Evolutionary conservation across 1,140 invertebrate genomes (phyloP).

Genomic region (Cotesia glomerata): DNA sequence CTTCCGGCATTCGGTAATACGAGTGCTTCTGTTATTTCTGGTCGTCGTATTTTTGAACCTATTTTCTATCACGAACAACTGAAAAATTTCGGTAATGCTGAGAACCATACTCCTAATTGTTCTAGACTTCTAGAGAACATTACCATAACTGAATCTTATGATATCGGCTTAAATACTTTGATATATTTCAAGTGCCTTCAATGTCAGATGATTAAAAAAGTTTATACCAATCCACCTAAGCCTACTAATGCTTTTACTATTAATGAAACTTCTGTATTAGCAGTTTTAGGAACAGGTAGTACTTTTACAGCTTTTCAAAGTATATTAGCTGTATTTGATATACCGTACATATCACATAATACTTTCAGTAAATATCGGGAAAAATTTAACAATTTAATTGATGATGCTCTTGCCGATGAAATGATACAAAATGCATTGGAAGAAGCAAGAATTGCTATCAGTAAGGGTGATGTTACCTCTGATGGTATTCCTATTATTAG

Average conservation of each 20-base stretch:
- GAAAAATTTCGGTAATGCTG: neutral
- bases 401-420: neutral
- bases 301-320: constrained; percentile 22
- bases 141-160: constrained; percentile 6
- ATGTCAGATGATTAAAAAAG: constrained; percentile 13
- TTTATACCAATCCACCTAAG: constrained; percentile 12
- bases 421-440: no score
- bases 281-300: constrained; percentile 20
- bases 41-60: no score
- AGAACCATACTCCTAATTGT: neutral
- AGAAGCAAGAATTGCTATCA: no score
- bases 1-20: no score
- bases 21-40: no score
- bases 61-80: neutral
- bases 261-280: constrained; percentile 25
- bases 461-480: no score
- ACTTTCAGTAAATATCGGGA: constrained; percentile 32
- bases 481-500: no score
- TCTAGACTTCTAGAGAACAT: neutral
- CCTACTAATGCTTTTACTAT: constrained; percentile 14
- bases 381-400: constrained; percentile 27
- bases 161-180: constrained; percentile 10
- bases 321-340: constrained; percentile 22
- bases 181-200: constrained; percentile 24
- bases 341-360: constrained; percentile 33